Percentiles rank a stretch among this genome's conserved stretches.
phyloP scores from a whole-genome alignment of 2,113 vertebrate species.

The Carassius carassius region DNA sequence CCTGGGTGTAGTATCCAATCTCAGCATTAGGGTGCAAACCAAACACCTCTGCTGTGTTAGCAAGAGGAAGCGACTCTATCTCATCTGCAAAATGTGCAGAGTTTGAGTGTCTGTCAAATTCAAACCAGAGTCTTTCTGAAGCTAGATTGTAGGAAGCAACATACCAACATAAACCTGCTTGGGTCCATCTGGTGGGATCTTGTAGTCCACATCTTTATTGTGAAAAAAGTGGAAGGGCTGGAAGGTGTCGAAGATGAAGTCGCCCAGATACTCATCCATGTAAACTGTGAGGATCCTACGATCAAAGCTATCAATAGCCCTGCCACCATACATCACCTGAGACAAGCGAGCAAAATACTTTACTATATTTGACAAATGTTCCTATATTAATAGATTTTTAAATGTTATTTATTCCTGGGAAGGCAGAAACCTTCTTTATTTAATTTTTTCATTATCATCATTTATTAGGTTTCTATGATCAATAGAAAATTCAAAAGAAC shows the following conservation, averaged over 20 bases:
- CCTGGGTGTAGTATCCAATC: slow-evolving; percentile 90
- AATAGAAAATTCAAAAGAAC: neutral
- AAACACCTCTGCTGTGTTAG: slow-evolving; percentile 87
- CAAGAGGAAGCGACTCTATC: slow-evolving; percentile 85
- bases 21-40: slow-evolving; percentile 92
- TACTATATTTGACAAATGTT: neutral
- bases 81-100: slow-evolving; percentile 74
- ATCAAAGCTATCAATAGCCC: slow-evolving; percentile 92
- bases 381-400: neutral
- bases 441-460: neutral
- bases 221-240: slow-evolving; percentile 88
- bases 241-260: slow-evolving; percentile 92
- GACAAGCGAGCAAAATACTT: neutral
- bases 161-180: slow-evolving; percentile 86
- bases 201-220: slow-evolving; percentile 83
- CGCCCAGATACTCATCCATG: slow-evolving; percentile 95
- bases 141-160: slow-evolving; percentile 52
- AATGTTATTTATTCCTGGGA: neutral
- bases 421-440: neutral
- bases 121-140: neutral
- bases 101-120: neutral
- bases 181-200: slow-evolving; percentile 77
- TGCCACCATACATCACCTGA: slow-evolving; percentile 96
- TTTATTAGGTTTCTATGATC: neutral
- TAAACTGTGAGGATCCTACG: slow-evolving; percentile 89